Evolutionary conservation across 2,888 invertebrate species (phyloP).

Genomic region (Adineta ricciae): DNA sequence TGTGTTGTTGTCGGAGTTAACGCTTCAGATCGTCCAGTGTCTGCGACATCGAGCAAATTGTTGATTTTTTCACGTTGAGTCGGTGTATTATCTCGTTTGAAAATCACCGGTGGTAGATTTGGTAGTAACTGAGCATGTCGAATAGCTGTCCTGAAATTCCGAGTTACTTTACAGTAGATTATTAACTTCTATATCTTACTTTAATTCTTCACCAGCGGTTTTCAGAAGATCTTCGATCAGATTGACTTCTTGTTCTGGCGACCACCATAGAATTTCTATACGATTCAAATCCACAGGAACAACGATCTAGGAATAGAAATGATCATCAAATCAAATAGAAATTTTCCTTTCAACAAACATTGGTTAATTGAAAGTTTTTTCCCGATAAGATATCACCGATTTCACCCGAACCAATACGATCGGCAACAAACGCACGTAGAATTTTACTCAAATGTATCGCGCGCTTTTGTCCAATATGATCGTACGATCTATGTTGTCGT

Average conservation of each 20-base stretch:
- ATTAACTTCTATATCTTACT: not conserved
- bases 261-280: slow-evolving; percentile 18
- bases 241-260: not conserved
- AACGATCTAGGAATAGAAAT: not conserved
- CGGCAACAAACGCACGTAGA: not conserved
- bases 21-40: not conserved
- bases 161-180: no score
- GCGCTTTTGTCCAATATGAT: slow-evolving; percentile 21
- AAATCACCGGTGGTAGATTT: not conserved
- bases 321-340: not conserved
- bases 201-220: not conserved
- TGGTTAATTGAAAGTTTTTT: slow-evolving; percentile 13
- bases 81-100: not conserved
- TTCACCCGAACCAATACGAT: slow-evolving; percentile 20
- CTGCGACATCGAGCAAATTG: not conserved
- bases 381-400: not conserved
- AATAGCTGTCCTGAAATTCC: not conserved
- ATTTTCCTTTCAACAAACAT: not conserved
- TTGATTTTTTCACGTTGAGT: not conserved
- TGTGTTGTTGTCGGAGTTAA: not conserved
- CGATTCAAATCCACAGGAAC: slow-evolving; percentile 13
- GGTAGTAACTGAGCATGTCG: not conserved
- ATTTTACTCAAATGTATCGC: slow-evolving; percentile 1
- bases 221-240: not conserved
- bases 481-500: not conserved